Base-by-base conservation (phyloP, 2,113 vertebrate species). In the Meleagris gallopavo region DNA sequence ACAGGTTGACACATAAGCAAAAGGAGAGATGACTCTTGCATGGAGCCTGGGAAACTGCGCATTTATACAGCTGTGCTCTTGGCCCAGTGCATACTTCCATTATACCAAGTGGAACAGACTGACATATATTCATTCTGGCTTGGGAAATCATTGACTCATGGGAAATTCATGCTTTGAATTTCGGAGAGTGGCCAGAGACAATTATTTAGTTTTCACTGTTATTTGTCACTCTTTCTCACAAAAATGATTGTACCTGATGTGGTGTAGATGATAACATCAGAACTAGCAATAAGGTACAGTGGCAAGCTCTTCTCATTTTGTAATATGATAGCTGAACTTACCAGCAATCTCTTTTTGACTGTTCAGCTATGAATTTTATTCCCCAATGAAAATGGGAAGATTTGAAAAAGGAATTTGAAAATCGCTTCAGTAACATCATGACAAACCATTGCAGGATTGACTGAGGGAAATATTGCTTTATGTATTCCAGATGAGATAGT, bases 341-440 rank as follows among this genome's bases (percentile, higher is more conserved):
- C 24, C 40, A 79, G 36, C 25, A 75, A 70, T 54, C 34, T 60
- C 16, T 0, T 83, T 83, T 34, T 71, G 22, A 69, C 58, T 79
- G 32, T 27, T 81, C 21, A 73, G 16, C 21, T 84, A 80, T 10
- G 14, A 81, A 65, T 86, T 92, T 46, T 92, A 36, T 30, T 92
- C 41, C 29, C 54, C 83, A 41, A 34, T 43, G 45, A 22, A 79
- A 72, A 76, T 0, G 0, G 61, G 48, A 86, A 86, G 61, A 90
- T 30, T 45, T n/a, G 34, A 86, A 80, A 83, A 92, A 73, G 50
- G 55, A 80, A 85, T 71, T 12, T 72, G 66, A 85, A 94, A 83
- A 67, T 50, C 20, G 43, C 25, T 74, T 79, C 10, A 69, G 21
- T 61, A 86, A 64, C 0, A 0, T 36, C 41, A 6, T 48, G 89